phyloP scores from a whole-genome alignment of 2,797 vertebrate species.

The Limnodromus scolopaceus region DNA sequence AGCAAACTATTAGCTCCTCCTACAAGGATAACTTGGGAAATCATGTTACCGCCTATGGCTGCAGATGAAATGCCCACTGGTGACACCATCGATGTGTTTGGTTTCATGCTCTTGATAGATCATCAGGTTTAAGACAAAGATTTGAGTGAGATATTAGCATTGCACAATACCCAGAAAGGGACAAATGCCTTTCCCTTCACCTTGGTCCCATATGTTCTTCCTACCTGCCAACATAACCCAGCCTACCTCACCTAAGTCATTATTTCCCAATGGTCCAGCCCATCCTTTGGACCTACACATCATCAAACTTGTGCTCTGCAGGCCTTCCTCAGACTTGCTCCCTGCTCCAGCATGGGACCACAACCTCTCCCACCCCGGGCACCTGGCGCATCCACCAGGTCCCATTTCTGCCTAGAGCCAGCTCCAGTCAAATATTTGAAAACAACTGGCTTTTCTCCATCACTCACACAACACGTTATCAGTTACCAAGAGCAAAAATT shows the following conservation, averaged over 20 bases:
- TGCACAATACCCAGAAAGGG: background rate
- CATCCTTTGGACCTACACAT: background rate
- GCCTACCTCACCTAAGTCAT: background rate
- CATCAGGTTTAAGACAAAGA: background rate
- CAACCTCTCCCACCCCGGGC: fast-evolving
- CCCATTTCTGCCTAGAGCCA: background rate
- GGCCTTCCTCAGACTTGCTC: background rate
- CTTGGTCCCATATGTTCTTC: background rate
- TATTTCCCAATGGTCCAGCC: background rate
- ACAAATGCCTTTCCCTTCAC: background rate
- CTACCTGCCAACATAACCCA: background rate
- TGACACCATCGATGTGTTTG: background rate
- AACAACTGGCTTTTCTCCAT: background rate
- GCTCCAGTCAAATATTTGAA: background rate
- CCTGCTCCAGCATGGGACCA: background rate
- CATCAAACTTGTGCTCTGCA: background rate
- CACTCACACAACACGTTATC: background rate
- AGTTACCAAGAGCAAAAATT: background rate
- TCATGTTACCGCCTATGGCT: background rate
- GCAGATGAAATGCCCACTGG: background rate
- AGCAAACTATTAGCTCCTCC: background rate
- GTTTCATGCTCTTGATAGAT: background rate
- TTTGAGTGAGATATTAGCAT: background rate
- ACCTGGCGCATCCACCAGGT: background rate
- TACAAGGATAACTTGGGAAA: background rate